These are phyloP conservation scores for Glaucidium brasilianum DNA, from an alignment of 2,113 vertebrate genomes.

Conservation along the genomic window DNA sequence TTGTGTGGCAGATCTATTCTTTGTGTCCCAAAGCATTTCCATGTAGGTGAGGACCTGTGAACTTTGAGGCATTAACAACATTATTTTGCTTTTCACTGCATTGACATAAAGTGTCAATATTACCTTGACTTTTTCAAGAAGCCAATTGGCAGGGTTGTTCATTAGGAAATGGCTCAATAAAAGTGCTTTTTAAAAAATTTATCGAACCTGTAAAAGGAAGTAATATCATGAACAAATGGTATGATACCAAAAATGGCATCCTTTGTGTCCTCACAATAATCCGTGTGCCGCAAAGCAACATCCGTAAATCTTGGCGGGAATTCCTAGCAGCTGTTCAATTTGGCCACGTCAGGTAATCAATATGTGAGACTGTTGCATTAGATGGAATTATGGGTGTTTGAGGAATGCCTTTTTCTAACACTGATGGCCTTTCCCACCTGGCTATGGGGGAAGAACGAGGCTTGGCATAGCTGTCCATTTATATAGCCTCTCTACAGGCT, in stretches of 20 bases:
- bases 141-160: background rate
- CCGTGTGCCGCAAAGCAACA: rapidly evolving
- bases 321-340: background rate
- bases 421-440: background rate
- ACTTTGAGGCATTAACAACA: background rate
- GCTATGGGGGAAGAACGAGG: rapidly evolving
- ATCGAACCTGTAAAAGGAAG: background rate
- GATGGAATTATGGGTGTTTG: background rate
- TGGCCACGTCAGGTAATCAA: background rate
- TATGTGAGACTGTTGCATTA: background rate
- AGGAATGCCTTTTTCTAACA: background rate
- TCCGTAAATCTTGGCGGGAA: background rate
- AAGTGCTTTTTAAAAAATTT: background rate
- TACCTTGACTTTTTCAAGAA: background rate
- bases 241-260: background rate
- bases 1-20: background rate
- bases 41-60: background rate
- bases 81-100: background rate
- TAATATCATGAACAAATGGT: background rate
- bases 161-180: conserved; percentile 15
- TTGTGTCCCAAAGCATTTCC: background rate
- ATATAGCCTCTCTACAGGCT: background rate
- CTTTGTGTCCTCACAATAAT: background rate
- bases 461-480: background rate
- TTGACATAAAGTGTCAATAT: background rate